Evolutionary conservation across 2,113 vertebrate species (phyloP).

Genomic region (Nyctereutes procyonoides): DNA sequence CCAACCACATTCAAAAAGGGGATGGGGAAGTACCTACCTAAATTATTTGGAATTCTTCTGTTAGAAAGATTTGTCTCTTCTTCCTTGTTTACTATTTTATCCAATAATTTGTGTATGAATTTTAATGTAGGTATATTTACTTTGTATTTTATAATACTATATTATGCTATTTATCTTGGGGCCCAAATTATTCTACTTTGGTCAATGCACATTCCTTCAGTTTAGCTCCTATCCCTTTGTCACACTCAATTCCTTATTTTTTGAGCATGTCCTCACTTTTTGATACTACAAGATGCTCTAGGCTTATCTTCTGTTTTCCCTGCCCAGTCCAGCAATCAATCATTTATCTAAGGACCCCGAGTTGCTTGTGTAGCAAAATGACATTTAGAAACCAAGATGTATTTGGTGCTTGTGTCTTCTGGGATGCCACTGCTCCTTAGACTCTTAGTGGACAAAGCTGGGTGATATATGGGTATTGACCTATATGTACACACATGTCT

Average conservation of each 20-base stretch:
- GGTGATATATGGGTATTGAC: background rate
- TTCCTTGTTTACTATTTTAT: background rate
- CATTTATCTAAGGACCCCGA: background rate
- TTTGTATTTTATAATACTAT: background rate
- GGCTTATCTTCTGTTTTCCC: background rate
- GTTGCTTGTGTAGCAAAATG: background rate
- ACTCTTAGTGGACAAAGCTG: background rate
- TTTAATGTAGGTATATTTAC: background rate
- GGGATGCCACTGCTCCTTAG: background rate
- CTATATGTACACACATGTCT: background rate
- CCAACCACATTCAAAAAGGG: background rate
- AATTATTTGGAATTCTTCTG: background rate
- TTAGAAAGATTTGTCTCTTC: background rate
- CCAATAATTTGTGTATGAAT: background rate
- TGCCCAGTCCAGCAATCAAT: background rate
- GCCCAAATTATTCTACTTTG: background rate
- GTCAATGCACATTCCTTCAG: background rate
- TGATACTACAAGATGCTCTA: background rate
- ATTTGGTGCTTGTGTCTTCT: background rate
- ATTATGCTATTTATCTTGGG: background rate
- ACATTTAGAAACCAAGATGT: slow-evolving; percentile 7
- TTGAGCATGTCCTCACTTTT: background rate
- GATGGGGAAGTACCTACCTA: background rate
- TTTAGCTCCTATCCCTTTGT: background rate
- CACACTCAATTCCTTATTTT: background rate